Evolutionary conservation across 2,113 vertebrate genomes (phyloP).

Genomic region (Arenaria interpres): DNA sequence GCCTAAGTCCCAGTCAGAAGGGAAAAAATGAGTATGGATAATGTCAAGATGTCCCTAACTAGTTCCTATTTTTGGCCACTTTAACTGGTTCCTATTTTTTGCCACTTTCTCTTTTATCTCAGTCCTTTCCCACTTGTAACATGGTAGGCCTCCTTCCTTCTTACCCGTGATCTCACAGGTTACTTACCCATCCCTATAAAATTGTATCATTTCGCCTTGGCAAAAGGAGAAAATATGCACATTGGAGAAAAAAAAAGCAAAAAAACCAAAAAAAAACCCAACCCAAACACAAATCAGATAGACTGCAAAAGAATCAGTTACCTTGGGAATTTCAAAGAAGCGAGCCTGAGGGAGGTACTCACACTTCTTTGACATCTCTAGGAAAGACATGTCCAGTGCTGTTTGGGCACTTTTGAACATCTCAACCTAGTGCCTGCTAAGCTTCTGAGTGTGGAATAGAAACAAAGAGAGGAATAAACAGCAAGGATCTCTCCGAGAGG

Average conservation of each 20-base stretch:
- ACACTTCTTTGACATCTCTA: not conserved
- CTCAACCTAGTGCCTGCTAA: not conserved
- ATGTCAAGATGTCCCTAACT: not conserved
- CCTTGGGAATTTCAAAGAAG: not conserved
- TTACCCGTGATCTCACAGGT: not conserved
- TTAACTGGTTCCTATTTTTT: not conserved
- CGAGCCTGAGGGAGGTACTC: not conserved
- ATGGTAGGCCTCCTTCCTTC: not conserved
- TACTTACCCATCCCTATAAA: not conserved
- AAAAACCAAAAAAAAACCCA: too few relatives aligned
- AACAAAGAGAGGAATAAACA: not conserved
- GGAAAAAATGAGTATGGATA: not conserved
- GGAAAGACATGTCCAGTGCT: not conserved
- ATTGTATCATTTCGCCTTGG: rapidly evolving
- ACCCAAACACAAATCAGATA: not conserved
- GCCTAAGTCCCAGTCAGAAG: not conserved
- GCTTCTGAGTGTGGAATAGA: not conserved
- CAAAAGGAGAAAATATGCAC: not conserved
- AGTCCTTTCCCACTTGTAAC: not conserved
- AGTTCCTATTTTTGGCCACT: not conserved
- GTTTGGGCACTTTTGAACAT: not conserved
- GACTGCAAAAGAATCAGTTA: not conserved
- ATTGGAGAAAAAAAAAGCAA: not conserved
- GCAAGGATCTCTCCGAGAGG: not conserved
- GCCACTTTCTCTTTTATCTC: not conserved